Evolutionary conservation across 2,113 vertebrate genomes (phyloP).

Genomic region (Prolemur simus): DNA sequence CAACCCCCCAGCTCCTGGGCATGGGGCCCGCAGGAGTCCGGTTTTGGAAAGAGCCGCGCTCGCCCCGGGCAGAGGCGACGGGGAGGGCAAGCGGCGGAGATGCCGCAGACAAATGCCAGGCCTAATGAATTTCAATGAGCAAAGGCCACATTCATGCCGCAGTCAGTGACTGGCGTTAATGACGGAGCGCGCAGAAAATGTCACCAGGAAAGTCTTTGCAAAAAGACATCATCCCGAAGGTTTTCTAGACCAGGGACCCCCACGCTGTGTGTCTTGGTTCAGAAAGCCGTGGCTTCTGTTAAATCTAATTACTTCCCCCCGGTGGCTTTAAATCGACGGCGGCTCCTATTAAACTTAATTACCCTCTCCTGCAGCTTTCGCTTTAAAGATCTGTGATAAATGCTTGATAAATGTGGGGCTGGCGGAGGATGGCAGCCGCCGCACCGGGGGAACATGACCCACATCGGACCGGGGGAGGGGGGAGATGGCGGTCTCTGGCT

Average conservation of each 20-base stretch:
- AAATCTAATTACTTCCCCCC: constrained; percentile 68
- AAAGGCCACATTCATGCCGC: neutral
- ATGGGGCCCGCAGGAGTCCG: neutral
- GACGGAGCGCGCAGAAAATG: constrained; percentile 40
- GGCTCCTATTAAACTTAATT: constrained; percentile 62
- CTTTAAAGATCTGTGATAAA: constrained; percentile 50
- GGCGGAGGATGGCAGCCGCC: neutral
- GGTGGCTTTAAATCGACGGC: constrained; percentile 61
- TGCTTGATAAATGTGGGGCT: constrained; percentile 34
- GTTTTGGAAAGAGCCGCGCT: neutral
- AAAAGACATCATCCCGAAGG: constrained; percentile 48
- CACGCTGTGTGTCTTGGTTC: constrained; percentile 45
- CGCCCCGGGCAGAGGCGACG: neutral
- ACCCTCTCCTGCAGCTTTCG: constrained; percentile 30
- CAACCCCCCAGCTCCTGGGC: neutral
- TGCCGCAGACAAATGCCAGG: neutral
- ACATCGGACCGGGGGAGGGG: neutral
- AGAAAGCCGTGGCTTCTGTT: constrained; percentile 54
- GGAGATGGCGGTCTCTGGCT: neutral
- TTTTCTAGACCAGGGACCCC: constrained; percentile 40
- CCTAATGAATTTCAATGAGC: constrained; percentile 46
- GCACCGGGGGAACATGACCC: neutral
- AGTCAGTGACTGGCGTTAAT: constrained; percentile 38
- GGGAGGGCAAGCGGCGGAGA: constrained; percentile 50
- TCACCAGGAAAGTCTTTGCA: constrained; percentile 56